A percentile compares a stretch with the other conserved stretches of the same genome.
Evolutionary conservation across 35 echinoderm and acorn worm genomes (phyloP).

Genomic region (Nesometra sesokonis): DNA sequence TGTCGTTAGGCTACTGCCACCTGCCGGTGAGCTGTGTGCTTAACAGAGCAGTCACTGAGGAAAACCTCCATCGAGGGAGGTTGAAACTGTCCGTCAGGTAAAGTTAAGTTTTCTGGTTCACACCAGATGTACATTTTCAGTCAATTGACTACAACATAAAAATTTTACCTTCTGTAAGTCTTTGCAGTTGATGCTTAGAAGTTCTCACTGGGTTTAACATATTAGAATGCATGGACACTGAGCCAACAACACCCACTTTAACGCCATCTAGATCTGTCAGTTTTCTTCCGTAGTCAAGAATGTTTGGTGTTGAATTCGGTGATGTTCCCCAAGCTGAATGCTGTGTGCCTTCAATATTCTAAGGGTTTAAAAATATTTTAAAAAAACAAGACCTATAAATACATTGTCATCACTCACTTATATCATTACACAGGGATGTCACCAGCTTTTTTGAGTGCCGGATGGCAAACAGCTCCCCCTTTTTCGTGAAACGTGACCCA

Average conservation of each 20-base stretch:
- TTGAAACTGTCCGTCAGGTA: no score
- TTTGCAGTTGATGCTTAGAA: background rate
- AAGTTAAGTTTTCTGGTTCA: no score
- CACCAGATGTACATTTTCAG: no score
- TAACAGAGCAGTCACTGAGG: no score
- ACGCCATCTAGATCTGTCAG: background rate
- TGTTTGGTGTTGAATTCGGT: conserved; percentile 48
- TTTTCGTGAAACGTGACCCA: no score
- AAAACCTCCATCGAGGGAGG: no score
- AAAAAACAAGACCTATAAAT: background rate
- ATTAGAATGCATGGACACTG: background rate
- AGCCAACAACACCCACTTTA: background rate
- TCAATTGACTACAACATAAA: no score
- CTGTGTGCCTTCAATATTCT: conserved; percentile 19
- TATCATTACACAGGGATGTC: no score
- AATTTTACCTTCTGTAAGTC: background rate
- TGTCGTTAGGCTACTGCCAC: no score
- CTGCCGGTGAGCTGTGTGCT: no score
- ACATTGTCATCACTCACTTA: background rate
- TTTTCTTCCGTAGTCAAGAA: conserved; percentile 13
- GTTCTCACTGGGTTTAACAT: background rate
- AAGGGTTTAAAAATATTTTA: background rate
- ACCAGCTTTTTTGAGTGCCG: no score
- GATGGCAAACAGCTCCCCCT: no score
- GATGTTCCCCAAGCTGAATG: conserved; percentile 42